These are phyloP conservation scores for Ceratina calcarata DNA, from an alignment of 1,140 invertebrate species.

Conservation along the genomic window DNA sequence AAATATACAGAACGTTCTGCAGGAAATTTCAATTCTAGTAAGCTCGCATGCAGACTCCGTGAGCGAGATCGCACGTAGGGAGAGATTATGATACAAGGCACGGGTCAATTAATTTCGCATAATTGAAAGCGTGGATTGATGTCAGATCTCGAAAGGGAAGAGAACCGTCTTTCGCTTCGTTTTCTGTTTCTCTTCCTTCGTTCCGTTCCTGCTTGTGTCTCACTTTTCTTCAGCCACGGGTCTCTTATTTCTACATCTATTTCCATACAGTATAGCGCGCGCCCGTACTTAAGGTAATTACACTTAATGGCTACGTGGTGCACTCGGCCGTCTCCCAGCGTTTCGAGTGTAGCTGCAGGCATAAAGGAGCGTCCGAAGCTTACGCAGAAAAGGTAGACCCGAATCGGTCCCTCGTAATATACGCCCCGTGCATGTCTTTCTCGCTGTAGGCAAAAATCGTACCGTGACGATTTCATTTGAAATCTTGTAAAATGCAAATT, in stretches of 20 bases:
- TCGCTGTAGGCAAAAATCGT: not conserved
- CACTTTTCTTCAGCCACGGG: not conserved
- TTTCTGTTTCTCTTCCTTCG: not conserved
- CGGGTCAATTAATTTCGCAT: constrained; percentile 52
- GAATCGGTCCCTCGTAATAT: not conserved
- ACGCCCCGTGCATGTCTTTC: not conserved
- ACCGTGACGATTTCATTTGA: not conserved
- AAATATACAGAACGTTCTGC: too few relatives aligned
- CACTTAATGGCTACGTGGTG: constrained; percentile 55
- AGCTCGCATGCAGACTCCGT: too few relatives aligned
- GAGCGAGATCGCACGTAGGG: constrained; percentile 7
- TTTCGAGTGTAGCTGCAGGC: constrained; percentile 43
- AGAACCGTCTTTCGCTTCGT: not conserved
- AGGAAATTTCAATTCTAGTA: too few relatives aligned
- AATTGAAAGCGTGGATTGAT: constrained; percentile 53
- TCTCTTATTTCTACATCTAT: constrained; percentile 53
- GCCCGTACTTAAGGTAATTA: constrained; percentile 58
- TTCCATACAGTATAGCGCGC: constrained; percentile 42
- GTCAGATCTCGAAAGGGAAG: not conserved
- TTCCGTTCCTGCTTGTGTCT: not conserved
- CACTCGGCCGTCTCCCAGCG: constrained; percentile 14
- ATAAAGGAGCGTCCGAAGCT: constrained; percentile 32
- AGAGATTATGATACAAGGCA: constrained; percentile 32
- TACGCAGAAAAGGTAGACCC: not conserved
- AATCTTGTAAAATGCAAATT: not conserved